Percentiles rank a stretch among this genome's conserved stretches.
Evolutionary conservation across 2,797 vertebrate species (phyloP).

Genomic region (Cirrhinus mrigala): DNA sequence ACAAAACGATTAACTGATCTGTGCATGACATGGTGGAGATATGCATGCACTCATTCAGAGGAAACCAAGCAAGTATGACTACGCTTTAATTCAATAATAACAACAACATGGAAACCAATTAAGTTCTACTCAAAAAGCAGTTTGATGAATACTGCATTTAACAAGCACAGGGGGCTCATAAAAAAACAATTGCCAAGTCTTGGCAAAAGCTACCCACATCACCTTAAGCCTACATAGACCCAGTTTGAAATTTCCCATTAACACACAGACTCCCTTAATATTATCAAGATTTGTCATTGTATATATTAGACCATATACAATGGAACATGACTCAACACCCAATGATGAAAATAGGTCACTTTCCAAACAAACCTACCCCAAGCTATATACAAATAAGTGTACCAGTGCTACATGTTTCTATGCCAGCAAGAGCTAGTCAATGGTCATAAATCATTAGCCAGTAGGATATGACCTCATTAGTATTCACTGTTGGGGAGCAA

Average conservation of each 20-base stretch:
- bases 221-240: constrained; percentile 65
- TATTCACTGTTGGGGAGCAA: constrained; percentile 31
- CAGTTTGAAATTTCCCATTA: constrained; percentile 41
- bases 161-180: constrained; percentile 60
- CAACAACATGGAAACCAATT: constrained; percentile 54
- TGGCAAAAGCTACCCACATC: constrained; percentile 61
- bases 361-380: constrained; percentile 56
- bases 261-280: constrained; percentile 60
- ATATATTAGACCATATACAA: constrained; percentile 61
- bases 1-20: constrained; percentile 40
- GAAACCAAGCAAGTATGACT: constrained; percentile 54
- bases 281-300: constrained; percentile 61
- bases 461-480: constrained; percentile 70
- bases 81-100: constrained; percentile 53
- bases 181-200: constrained; percentile 61
- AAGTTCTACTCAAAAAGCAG: constrained; percentile 59
- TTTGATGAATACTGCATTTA: constrained; percentile 58
- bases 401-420: constrained; percentile 40
- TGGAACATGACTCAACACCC: constrained; percentile 50
- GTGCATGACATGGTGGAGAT: constrained; percentile 44
- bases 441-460: constrained; percentile 68
- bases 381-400: not conserved
- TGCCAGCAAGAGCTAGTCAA: constrained; percentile 63
- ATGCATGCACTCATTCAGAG: constrained; percentile 30
- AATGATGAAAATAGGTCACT: constrained; percentile 50